A percentile compares a stretch with the other conserved stretches of the same genome.
phyloP scores from a whole-genome alignment of 2,113 vertebrate genomes.

The Bambusicola thoracicus region DNA sequence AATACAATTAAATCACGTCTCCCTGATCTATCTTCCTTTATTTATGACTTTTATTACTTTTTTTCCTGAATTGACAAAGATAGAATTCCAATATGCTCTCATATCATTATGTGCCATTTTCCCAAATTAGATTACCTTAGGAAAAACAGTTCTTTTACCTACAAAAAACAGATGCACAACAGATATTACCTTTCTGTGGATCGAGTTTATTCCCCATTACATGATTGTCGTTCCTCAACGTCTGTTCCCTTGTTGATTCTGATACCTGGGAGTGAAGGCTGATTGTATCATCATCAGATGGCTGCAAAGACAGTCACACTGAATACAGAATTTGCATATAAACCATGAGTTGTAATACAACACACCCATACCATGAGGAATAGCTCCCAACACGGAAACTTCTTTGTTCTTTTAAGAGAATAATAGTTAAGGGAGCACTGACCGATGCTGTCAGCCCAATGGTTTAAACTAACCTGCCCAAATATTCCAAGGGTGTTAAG shows the following conservation, averaged over 20 bases:
- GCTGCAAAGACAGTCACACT: slow-evolving; percentile 78
- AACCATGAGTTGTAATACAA: background rate
- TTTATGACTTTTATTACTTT: background rate
- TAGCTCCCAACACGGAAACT: background rate
- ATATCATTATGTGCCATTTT: background rate
- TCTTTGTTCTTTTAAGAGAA: background rate
- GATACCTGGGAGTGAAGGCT: slow-evolving; percentile 98
- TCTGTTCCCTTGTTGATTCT: slow-evolving; percentile 88
- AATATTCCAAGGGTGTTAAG: background rate
- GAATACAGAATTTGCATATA: background rate
- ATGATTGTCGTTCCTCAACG: slow-evolving; percentile 84
- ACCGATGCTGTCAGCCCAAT: background rate
- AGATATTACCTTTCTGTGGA: slow-evolving; percentile 88
- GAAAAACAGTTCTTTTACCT: background rate
- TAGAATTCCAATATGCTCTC: background rate
- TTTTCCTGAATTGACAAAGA: background rate
- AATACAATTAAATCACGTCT: background rate
- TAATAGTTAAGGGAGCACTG: background rate
- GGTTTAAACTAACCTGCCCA: background rate
- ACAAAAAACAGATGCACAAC: background rate
- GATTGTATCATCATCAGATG: slow-evolving; percentile 96
- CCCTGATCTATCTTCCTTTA: background rate
- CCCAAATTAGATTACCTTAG: background rate
- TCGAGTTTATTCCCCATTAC: slow-evolving; percentile 87
- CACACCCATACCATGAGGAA: background rate